These are phyloP conservation scores for Formica exsecta DNA, from an alignment of 1,140 invertebrate species.

Conservation along the genomic window DNA sequence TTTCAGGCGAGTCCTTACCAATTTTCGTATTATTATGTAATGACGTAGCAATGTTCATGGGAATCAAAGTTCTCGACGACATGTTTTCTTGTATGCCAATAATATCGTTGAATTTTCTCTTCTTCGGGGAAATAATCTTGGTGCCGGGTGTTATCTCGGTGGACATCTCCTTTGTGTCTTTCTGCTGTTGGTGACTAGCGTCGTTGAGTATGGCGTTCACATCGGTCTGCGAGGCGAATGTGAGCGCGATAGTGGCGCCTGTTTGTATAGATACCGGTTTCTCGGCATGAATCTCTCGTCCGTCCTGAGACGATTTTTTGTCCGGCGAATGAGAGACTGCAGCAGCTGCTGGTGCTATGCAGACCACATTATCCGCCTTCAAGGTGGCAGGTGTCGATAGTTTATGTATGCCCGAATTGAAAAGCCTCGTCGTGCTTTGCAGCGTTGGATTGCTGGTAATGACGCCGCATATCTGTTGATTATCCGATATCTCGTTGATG, in stretches of 20 bases:
- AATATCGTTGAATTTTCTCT: constrained; percentile 83
- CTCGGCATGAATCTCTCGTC: constrained; percentile 72
- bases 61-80: constrained; percentile 72
- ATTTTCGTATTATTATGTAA: constrained; percentile 81
- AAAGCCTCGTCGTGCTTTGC: constrained; percentile 81
- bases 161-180: constrained; percentile 76
- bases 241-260: constrained; percentile 79
- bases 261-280: constrained; percentile 75
- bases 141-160: constrained; percentile 70
- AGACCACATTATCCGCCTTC: constrained; percentile 81
- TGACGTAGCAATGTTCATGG: constrained; percentile 72
- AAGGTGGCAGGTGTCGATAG: constrained; percentile 66
- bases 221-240: constrained; percentile 78
- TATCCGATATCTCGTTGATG: constrained; percentile 77
- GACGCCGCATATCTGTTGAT: constrained; percentile 83
- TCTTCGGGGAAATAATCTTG: constrained; percentile 82
- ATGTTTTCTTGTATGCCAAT: constrained; percentile 65
- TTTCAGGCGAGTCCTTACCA: constrained; percentile 74
- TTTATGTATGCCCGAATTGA: constrained; percentile 83
- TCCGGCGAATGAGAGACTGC: constrained; percentile 67
- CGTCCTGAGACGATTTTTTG: constrained; percentile 76
- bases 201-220: constrained; percentile 74
- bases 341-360: constrained; percentile 73
- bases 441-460: constrained; percentile 84
- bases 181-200: constrained; percentile 70